Base-by-base conservation (phyloP, 2,797 vertebrate species). In the Lindbergichthys nudifrons region DNA sequence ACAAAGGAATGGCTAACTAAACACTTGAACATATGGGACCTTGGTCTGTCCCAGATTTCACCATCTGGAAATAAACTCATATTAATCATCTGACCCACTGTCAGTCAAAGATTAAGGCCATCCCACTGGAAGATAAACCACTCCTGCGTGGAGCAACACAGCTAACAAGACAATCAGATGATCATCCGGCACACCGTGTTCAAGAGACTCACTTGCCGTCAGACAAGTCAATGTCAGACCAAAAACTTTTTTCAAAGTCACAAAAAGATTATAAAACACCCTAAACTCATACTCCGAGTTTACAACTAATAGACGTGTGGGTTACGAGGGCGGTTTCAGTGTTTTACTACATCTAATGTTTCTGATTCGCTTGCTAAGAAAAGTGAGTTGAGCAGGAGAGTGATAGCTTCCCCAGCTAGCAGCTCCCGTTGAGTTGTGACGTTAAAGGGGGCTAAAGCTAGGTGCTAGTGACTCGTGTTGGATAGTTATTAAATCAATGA, bases 161-260 rank as follows among this genome's bases (percentile, higher is more conserved):
- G 74, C 80, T 73, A 75, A 81, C 76, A 71, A 70, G 61, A 80
- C 76, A 70, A 67, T 68, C 85, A 76, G 59, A 83, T 65, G 83
- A 84, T 80, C 81, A 68, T 64, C 63, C 26, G 47, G 54, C 75
- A 85, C 76, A 59, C 78, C 30, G 79, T 66, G 79, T 81, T 21
- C 74, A 79, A 30, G 43, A 68, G 56, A 77, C 65, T 75, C 80
- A 79, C 66, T 80, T 43, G 3, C 47, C n/a, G 26, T 26, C 4
- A 26, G 26, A 26, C 18, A 18, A 61, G n/a, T 51, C 84, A 83
- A 84, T 87, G 86, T 85, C 86, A 86, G 56, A 13, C 50, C 65
- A 64, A 69, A 91, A 93, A 92, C 82, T 89, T 92, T 87, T 87
- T 79, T 46, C 45, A 68, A 91, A 90, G 84, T 88, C 75, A 68